Conservation (phyloP, 2,888 invertebrate species). For the Philonicus albiceps region DNA sequence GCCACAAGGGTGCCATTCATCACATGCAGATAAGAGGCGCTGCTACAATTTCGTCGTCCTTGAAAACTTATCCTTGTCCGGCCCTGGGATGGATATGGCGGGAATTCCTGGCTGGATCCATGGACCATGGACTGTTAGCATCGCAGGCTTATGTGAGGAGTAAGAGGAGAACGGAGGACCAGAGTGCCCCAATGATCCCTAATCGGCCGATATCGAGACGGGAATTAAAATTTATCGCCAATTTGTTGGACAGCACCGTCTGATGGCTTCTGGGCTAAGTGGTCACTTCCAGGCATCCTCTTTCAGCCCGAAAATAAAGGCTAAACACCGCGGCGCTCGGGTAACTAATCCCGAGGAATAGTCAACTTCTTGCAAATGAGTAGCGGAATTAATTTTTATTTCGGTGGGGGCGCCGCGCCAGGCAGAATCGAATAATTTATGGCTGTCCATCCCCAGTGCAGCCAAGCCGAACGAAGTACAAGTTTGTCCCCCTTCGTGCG, state of each 20-base stretch:
- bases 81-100: background rate
- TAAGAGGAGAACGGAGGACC: background rate
- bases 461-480: constrained; percentile 31
- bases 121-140: background rate
- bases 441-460: constrained; percentile 33
- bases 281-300: background rate
- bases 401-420: constrained; percentile 7
- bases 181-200: background rate
- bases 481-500: constrained; percentile 7
- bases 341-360: background rate
- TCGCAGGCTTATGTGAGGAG: background rate
- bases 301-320: background rate
- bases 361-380: constrained; percentile 38
- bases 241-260: constrained; percentile 40
- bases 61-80: constrained; percentile 43
- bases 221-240: constrained; percentile 47
- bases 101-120: background rate
- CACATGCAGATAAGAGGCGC: constrained; percentile 50
- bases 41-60: constrained; percentile 46
- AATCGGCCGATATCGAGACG: background rate
- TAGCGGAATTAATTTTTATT: constrained; percentile 38
- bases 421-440: constrained; percentile 36
- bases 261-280: constrained; percentile 31
- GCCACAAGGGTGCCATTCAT: constrained; percentile 53
- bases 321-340: background rate